These are phyloP conservation scores for Orthonevra nobilis DNA, from an alignment of 2,888 invertebrate genomes.

Conservation along the genomic window DNA sequence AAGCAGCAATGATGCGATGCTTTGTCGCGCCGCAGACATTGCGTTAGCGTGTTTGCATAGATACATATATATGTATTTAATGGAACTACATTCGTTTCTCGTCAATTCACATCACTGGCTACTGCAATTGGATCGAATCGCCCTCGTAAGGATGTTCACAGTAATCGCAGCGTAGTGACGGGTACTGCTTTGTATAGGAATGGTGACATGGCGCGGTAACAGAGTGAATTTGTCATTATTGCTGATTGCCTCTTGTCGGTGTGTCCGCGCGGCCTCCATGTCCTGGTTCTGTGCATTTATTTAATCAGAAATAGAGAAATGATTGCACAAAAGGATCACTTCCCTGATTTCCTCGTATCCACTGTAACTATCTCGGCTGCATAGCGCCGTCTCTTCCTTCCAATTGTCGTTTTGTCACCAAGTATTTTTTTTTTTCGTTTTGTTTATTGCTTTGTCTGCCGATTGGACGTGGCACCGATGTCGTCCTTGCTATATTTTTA, in stretches of 20 bases:
- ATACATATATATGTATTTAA: too few relatives aligned
- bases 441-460: conserved; percentile 61
- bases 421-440: conserved; percentile 42
- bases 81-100: conserved; percentile 54
- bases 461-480: conserved; percentile 60
- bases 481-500: conserved; percentile 61
- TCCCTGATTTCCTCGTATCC: conserved; percentile 47
- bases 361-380: conserved; percentile 14
- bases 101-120: conserved; percentile 63
- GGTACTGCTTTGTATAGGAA: neutral
- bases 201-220: conserved; percentile 22
- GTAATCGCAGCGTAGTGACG: neutral
- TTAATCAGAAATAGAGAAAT: conserved; percentile 67
- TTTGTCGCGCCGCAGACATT: conserved; percentile 60
- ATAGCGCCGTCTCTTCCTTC: conserved; percentile 21
- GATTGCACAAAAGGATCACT: conserved; percentile 69
- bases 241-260: conserved; percentile 68
- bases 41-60: conserved; percentile 64
- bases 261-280: conserved; percentile 35
- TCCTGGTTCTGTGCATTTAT: conserved; percentile 59
- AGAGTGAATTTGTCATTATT: conserved; percentile 63
- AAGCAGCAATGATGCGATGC: conserved; percentile 55
- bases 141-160: too few relatives aligned
- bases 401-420: conserved; percentile 48
- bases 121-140: conserved; percentile 49